Evolutionary conservation across 1,140 invertebrate species (phyloP), one percentile per base, ranked within the genome.

Genomic region (Ceratina calcarata): DNA sequence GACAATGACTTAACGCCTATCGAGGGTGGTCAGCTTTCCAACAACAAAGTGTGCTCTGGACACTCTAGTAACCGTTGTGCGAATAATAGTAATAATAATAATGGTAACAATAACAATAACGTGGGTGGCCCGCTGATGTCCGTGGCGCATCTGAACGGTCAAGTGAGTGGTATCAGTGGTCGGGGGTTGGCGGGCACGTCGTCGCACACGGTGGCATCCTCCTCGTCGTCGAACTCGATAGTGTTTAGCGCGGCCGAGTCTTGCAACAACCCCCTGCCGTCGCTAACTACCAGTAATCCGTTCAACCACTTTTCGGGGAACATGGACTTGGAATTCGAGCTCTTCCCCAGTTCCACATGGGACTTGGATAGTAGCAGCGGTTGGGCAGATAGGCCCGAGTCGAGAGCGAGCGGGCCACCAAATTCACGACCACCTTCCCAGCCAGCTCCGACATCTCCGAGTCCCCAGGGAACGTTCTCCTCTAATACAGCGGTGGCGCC

Each of bases 291-390:
- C 62, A 88, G 78, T 79, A 91, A 89, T 83, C 81, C 90, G 71
- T 93, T 92, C 89, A 93, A 92, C 82, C 90, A 93, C 70, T 93
- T 91, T 80, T 69, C 88, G 65, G 87, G 87, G 70, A 91, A 94
- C 85, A 94, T 94, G 89, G 95, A 95, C 86, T 91, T 94, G 87
- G 94, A 94, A 80, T 94, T 95, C 86, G 95, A 95, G 76, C 88
- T 94, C 45, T 94, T 94, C 87, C 93, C 93, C 22, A 92, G 92
- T 80, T 93, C 94, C 74, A 93, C 94, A 65, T 94, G 94, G 93
- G 93, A 94, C 53, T 87, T 94, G 85, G 94, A 93, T 69, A 87
- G 81, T 78, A 85, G 78, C 68, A 81, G 86, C 79, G 82, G 88
- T 45, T 78, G 91, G 93, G 91, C 82, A 64, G 89, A 93, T 68